Conservation (phyloP, 2,113 vertebrate genomes). For the Clarias gariepinus region DNA sequence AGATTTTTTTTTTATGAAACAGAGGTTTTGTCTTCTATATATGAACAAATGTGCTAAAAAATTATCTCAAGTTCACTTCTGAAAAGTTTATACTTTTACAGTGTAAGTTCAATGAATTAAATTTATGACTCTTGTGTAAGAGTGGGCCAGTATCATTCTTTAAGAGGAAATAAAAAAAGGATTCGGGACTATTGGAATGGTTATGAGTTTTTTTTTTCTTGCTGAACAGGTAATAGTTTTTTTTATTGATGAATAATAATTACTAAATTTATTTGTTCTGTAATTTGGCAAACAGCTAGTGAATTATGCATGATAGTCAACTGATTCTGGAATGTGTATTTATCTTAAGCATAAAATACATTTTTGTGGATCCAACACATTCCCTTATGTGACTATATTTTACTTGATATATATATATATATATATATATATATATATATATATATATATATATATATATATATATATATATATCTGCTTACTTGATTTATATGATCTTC, state of each 20-base stretch:
- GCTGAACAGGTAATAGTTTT: background rate
- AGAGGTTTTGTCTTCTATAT: background rate
- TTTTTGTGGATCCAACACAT: background rate
- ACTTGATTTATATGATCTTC: no score
- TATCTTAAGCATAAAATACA: background rate
- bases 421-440: no score
- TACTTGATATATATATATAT: no score
- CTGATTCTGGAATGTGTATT: background rate
- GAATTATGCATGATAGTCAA: background rate
- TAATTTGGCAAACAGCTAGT: background rate
- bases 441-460: no score
- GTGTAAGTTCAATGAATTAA: background rate
- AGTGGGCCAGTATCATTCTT: background rate
- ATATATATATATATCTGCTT: no score
- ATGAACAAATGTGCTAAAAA: background rate
- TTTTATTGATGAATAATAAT: no score
- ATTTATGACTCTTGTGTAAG: background rate
- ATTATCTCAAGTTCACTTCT: background rate
- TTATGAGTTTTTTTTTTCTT: background rate
- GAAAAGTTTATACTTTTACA: background rate
- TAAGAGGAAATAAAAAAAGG: background rate
- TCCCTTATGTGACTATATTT: background rate
- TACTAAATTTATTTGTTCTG: background rate
- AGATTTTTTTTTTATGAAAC: background rate
- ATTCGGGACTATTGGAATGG: background rate